These are phyloP conservation scores for Melanotaenia parkinsoni DNA, from an alignment of 2,797 vertebrate species.

Conservation along the genomic window DNA sequence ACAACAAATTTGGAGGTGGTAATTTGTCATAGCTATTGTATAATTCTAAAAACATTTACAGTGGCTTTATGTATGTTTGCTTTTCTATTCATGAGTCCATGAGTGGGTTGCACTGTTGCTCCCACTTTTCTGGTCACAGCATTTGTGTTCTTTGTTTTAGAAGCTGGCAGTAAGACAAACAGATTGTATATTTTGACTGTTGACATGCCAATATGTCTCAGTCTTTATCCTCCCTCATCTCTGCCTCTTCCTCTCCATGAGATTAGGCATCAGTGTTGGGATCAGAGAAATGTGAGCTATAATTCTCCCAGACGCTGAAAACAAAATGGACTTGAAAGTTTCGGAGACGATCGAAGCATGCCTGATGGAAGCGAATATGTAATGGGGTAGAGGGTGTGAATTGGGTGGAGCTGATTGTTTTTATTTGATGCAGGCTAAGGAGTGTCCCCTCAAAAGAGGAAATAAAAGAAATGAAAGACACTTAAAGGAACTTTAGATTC, in stretches of 20 bases:
- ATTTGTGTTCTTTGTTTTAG: conserved; percentile 42
- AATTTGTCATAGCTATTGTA: conserved; percentile 57
- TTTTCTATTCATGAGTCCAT: conserved; percentile 14
- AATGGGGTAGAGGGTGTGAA: conserved; percentile 26
- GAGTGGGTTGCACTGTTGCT: conserved; percentile 41
- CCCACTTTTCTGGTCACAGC: conserved; percentile 25
- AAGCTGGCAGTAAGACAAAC: conserved; percentile 38
- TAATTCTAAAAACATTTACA: conserved; percentile 36
- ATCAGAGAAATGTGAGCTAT: conserved; percentile 65
- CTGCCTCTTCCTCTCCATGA: conserved; percentile 26
- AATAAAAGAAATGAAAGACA: conserved; percentile 58
- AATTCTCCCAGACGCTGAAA: conserved; percentile 73
- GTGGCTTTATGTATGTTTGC: conserved; percentile 35
- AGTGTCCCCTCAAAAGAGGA: conserved; percentile 49
- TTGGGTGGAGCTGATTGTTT: conserved; percentile 58
- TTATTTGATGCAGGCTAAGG: conserved; percentile 45
- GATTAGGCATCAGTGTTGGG: conserved; percentile 63
- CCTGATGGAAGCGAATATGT: conserved; percentile 65
- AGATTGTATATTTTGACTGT: conserved; percentile 25
- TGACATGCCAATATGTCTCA: conserved; percentile 45
- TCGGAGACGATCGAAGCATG: conserved; percentile 56
- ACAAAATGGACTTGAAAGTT: conserved; percentile 68
- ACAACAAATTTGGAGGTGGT: conserved; percentile 58
- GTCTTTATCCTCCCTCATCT: conserved; percentile 23
- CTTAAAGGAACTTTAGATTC: conserved; percentile 41